Evolutionary conservation across 2,113 vertebrate species (phyloP).

Genomic region (Anarhynchus alexandrinus): DNA sequence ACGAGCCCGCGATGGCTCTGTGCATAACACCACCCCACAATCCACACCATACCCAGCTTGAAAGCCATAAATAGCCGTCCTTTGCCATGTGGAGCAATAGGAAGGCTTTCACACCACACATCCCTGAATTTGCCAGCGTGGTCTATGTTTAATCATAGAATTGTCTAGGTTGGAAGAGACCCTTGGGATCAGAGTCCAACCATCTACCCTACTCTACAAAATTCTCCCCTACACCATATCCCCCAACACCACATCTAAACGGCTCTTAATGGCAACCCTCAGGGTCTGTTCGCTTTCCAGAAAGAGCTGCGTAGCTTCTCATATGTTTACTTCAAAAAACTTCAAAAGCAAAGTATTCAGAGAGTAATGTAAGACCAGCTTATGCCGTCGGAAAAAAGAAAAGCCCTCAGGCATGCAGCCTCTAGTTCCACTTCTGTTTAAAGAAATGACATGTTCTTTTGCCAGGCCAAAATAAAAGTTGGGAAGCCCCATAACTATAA

Average conservation of each 20-base stretch:
- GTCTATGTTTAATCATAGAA: background rate
- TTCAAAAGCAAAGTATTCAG: background rate
- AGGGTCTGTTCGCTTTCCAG: background rate
- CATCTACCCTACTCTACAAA: too few species aligned
- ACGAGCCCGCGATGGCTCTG: fast-evolving
- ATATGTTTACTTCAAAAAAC: background rate
- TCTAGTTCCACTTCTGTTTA: background rate
- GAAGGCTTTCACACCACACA: background rate
- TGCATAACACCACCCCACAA: background rate
- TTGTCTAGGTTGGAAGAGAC: too few species aligned
- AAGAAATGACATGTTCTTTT: background rate
- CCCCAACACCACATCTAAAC: too few species aligned
- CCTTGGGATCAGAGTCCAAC: too few species aligned
- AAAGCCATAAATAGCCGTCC: background rate
- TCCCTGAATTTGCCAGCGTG: background rate
- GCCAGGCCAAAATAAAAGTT: background rate
- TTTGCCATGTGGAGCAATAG: fast-evolving
- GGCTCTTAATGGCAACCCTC: background rate
- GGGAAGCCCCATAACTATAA: background rate
- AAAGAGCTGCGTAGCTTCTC: background rate
- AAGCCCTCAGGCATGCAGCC: background rate
- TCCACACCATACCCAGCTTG: background rate
- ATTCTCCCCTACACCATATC: too few species aligned
- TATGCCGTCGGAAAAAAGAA: background rate
- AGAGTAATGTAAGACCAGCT: background rate